Conservation (phyloP, 2,888 invertebrate genomes). For the Pristionchus entomophagus region DNA sequence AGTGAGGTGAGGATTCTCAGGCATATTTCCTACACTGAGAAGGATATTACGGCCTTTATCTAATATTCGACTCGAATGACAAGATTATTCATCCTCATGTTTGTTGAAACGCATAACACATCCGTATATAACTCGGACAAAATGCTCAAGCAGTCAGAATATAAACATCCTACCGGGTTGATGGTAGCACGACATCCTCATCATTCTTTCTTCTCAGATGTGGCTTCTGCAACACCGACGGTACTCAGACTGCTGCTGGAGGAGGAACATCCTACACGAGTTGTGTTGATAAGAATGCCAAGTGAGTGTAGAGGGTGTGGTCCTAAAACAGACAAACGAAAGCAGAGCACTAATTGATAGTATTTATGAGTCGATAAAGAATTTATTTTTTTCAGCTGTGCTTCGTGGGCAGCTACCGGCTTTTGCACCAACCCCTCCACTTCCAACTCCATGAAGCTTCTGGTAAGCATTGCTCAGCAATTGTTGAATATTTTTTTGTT, state of each 20-base stretch:
- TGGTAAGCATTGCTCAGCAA: neutral
- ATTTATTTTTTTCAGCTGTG: neutral
- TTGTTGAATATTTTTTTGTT: no score
- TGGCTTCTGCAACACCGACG: conserved; percentile 19
- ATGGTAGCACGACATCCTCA: no score
- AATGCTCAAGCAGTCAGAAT: no score
- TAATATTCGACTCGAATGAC: no score
- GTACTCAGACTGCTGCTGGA: conserved; percentile 13
- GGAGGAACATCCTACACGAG: neutral
- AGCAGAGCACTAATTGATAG: no score
- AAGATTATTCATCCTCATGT: no score
- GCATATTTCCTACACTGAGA: neutral
- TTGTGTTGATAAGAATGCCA: conserved; percentile 29
- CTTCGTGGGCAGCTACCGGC: neutral
- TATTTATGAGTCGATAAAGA: neutral
- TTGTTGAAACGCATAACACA: no score
- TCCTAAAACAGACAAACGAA: no score
- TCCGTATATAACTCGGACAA: no score
- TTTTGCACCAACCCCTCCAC: conserved; percentile 23
- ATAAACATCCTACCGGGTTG: no score
- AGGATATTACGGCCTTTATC: no score
- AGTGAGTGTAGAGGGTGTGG: neutral
- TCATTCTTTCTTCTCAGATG: neutral
- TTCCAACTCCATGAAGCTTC: conserved; percentile 6
- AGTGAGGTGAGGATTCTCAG: conserved; percentile 3